phyloP scores from a whole-genome alignment of 2,888 invertebrate genomes.

The Cephus pulcher region DNA sequence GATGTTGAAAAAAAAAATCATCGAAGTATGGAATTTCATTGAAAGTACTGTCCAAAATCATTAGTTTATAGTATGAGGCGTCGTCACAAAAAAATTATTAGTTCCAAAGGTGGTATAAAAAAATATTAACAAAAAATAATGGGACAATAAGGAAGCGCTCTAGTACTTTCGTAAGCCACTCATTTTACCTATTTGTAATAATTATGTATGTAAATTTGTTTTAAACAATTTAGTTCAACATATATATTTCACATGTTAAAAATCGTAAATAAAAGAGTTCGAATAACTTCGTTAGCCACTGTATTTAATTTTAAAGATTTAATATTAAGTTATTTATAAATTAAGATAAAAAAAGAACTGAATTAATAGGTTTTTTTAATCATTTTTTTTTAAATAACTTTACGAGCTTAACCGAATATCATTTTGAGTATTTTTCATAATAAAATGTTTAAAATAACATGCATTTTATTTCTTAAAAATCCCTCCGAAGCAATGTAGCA shows the following conservation, averaged over 20 bases:
- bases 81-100: neutral
- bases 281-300: slow-evolving; percentile 2
- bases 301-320: neutral
- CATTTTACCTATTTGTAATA: neutral
- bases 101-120: neutral
- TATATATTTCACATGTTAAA: neutral
- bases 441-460: too few relatives aligned
- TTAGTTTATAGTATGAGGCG: neutral
- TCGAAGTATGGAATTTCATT: neutral
- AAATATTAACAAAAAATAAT: neutral
- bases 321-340: too few relatives aligned
- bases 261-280: neutral
- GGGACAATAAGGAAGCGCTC: neutral
- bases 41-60: neutral
- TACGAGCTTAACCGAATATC: too few relatives aligned
- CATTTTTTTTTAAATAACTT: too few relatives aligned
- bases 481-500: too few relatives aligned
- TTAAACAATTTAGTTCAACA: neutral
- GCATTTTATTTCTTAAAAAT: too few relatives aligned
- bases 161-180: slow-evolving; percentile 3
- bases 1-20: neutral
- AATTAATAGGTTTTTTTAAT: too few relatives aligned
- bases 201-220: neutral
- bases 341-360: too few relatives aligned
- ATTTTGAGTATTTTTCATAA: too few relatives aligned